Conservation (phyloP, 2,797 vertebrate genomes). For the Ibycter americanus region DNA sequence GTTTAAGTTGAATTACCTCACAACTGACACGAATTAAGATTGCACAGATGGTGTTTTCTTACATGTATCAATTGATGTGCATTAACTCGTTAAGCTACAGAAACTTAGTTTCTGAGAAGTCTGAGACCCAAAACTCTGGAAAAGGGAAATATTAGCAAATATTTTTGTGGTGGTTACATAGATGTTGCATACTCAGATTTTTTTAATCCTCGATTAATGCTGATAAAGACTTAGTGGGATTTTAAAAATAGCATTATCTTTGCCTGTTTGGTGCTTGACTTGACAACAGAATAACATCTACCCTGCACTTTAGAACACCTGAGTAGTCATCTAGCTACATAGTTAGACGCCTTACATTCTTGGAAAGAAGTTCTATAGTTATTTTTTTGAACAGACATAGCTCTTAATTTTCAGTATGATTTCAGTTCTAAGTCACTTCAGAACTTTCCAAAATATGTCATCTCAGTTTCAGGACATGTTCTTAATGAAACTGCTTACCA, state of each 20-base stretch:
- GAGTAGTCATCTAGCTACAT: neutral
- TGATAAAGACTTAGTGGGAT: neutral
- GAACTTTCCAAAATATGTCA: neutral
- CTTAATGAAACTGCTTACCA: neutral
- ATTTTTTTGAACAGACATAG: neutral
- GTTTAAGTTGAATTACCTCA: constrained; percentile 32
- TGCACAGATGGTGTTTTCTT: constrained; percentile 25
- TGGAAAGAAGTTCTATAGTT: neutral
- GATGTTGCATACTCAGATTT: neutral
- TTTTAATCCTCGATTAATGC: neutral
- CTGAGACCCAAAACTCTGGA: neutral
- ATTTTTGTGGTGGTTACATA: neutral
- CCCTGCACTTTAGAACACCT: neutral
- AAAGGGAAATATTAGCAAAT: neutral
- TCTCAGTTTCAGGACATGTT: neutral
- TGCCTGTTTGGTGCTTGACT: neutral
- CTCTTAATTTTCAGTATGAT: neutral
- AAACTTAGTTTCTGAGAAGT: neutral
- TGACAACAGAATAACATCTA: neutral
- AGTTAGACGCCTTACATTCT: neutral
- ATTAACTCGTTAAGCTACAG: neutral
- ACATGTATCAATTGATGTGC: neutral
- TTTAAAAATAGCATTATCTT: neutral
- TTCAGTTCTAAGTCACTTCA: neutral
- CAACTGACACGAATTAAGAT: constrained; percentile 1